Conservation (phyloP, 2,888 invertebrate genomes). For the Caenorhabditis sp. region DNA sequence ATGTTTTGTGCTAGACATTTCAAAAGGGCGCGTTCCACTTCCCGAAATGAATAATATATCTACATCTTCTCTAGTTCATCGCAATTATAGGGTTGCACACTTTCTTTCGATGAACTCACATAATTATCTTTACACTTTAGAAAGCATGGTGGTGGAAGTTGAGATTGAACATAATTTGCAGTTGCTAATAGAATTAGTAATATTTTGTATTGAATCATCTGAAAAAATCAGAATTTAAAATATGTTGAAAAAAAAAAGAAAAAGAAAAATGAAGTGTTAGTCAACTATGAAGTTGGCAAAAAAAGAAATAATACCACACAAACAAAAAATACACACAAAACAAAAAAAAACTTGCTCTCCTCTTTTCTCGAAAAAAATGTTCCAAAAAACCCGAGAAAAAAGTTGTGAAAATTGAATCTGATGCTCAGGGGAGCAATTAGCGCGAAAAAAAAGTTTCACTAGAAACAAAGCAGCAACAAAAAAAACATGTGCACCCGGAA, state of each 20-base stretch:
- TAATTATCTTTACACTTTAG: constrained; percentile 65
- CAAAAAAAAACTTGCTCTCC: constrained; percentile 4
- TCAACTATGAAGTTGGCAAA: constrained; percentile 1
- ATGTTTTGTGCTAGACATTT: background rate
- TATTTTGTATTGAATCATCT: background rate
- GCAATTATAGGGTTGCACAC: background rate
- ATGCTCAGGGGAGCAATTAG: constrained; percentile 54
- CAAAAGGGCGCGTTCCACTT: background rate
- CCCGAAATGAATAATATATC: constrained; percentile 1
- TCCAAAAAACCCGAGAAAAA: constrained; percentile 25
- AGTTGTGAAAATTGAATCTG: constrained; percentile 48
- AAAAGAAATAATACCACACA: constrained; percentile 4
- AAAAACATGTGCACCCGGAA: background rate
- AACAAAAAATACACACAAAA: constrained; percentile 13
- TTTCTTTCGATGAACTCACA: constrained; percentile 40
- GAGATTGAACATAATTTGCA: background rate
- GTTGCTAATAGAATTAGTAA: background rate
- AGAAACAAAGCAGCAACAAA: background rate
- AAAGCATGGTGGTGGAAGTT: constrained; percentile 54
- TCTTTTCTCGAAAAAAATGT: constrained; percentile 12
- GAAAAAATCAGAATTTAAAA: constrained; percentile 11
- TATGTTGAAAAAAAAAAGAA: background rate
- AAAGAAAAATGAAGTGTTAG: constrained; percentile 2
- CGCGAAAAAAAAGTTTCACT: constrained; percentile 6
- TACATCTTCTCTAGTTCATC: background rate